Evolutionary conservation across 2,113 vertebrate genomes (phyloP).

Genomic region (Chaetorhynchus papuensis): DNA sequence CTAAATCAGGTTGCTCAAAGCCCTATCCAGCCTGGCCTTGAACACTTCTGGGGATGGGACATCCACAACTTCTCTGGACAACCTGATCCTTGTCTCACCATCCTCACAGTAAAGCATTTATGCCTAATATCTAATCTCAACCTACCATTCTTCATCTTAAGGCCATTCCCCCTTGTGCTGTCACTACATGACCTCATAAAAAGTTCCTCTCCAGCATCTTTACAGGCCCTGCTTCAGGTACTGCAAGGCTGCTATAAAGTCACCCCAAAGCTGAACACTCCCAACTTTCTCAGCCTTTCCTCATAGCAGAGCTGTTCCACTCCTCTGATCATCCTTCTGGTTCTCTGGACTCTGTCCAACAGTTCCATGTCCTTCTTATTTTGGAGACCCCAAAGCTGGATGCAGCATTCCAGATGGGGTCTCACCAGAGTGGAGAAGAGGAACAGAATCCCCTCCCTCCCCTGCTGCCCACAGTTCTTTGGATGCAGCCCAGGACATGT

Average conservation of each 20-base stretch:
- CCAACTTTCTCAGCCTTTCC: not conserved
- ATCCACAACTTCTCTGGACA: not conserved
- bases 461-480: not conserved
- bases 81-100: not conserved
- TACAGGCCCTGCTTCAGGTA: not conserved
- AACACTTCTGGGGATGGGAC: too few relatives aligned
- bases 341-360: not conserved
- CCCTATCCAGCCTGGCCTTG: not conserved
- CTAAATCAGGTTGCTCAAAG: not conserved
- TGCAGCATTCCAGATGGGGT: not conserved
- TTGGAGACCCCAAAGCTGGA: not conserved
- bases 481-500: not conserved
- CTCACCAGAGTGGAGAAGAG: fast-evolving
- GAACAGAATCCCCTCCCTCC: not conserved
- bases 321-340: not conserved
- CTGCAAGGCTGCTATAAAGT: not conserved
- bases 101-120: not conserved
- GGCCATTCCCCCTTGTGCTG: not conserved
- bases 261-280: not conserved
- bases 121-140: not conserved
- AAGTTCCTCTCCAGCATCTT: not conserved
- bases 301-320: not conserved
- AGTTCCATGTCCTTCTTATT: not conserved
- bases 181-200: not conserved
- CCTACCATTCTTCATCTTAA: not conserved